Percentiles rank a stretch among this genome's conserved stretches.
Conservation (phyloP, 2,797 vertebrate genomes). For the Melanotaenia trifasciata region DNA sequence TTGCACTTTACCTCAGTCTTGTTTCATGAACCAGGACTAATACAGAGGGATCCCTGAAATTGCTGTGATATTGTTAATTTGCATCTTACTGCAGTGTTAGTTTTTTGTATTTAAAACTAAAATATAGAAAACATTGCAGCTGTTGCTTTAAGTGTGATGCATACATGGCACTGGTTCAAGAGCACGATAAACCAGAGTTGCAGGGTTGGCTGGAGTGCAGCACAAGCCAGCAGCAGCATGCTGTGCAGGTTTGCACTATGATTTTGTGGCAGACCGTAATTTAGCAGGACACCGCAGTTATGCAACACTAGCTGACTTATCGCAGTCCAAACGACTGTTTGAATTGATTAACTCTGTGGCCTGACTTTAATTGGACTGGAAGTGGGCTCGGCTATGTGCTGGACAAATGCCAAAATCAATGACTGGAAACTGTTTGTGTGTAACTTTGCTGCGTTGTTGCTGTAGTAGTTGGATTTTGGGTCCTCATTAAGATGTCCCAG, state of each 20-base stretch:
- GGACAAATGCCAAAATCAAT: slow-evolving; percentile 71
- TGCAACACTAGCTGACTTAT: slow-evolving; percentile 74
- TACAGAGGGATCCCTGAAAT: slow-evolving; percentile 26
- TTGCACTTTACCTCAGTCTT: slow-evolving; percentile 7
- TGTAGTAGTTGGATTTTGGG: slow-evolving; percentile 20
- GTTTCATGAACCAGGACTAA: slow-evolving; percentile 32
- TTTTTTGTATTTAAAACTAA: not conserved
- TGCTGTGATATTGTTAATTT: slow-evolving; percentile 15
- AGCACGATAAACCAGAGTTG: slow-evolving; percentile 34
- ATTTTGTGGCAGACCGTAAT: slow-evolving; percentile 57
- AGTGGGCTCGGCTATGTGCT: slow-evolving; percentile 49
- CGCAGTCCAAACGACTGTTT: slow-evolving; percentile 65
- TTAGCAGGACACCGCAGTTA: slow-evolving; percentile 62
- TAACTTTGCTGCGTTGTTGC: slow-evolving; percentile 27
- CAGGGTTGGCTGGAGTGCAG: slow-evolving; percentile 37
- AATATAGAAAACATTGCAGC: slow-evolving; percentile 14
- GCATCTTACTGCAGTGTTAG: not conserved
- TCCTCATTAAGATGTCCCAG: slow-evolving; percentile 9
- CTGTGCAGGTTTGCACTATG: slow-evolving; percentile 55
- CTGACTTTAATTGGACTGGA: slow-evolving; percentile 72
- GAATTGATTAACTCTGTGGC: slow-evolving; percentile 73
- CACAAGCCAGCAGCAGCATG: slow-evolving; percentile 39
- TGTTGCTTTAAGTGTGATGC: slow-evolving; percentile 34
- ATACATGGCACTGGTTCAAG: slow-evolving; percentile 16
- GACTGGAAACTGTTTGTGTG: slow-evolving; percentile 44